Conservation (phyloP, 92 coral and sea anemone genomes). For the Micromussa lordhowensis region DNA sequence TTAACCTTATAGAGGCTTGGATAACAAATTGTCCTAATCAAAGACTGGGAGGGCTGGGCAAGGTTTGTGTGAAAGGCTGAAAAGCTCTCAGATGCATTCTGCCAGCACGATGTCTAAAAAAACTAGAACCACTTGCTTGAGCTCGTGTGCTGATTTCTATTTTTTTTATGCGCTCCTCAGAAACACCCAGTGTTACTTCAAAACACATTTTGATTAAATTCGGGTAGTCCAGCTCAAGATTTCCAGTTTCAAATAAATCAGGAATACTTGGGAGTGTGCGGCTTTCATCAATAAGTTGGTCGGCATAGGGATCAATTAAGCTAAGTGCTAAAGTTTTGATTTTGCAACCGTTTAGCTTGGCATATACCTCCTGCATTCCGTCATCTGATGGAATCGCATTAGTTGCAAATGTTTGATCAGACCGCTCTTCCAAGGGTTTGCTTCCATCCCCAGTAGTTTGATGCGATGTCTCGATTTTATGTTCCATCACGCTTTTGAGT, state of each 20-base stretch:
- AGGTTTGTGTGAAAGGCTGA: too few species aligned
- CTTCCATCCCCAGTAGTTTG: neutral
- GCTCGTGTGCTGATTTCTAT: slow-evolving; percentile 11
- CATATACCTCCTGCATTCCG: slow-evolving; percentile 49
- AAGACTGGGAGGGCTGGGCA: too few species aligned
- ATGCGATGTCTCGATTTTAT: slow-evolving; percentile 33
- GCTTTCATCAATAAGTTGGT: slow-evolving; percentile 32
- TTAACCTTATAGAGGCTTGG: slow-evolving; percentile 52
- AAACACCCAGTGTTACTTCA: neutral
- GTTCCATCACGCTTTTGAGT: slow-evolving; percentile 47
- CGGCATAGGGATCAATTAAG: neutral
- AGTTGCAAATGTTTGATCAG: slow-evolving; percentile 5
- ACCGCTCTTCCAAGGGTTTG: neutral
- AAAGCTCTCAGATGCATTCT: too few species aligned
- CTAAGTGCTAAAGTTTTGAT: slow-evolving; percentile 28
- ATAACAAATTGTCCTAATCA: slow-evolving; percentile 6
- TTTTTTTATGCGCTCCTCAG: slow-evolving; percentile 32
- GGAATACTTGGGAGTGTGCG: slow-evolving; percentile 34
- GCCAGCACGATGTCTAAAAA: slow-evolving; percentile 20
- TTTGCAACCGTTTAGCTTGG: slow-evolving; percentile 15
- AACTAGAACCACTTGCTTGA: slow-evolving; percentile 37
- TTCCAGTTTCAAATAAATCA: slow-evolving; percentile 23
- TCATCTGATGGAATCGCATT: slow-evolving; percentile 28
- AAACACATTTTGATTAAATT: slow-evolving; percentile 23
- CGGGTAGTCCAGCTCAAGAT: slow-evolving; percentile 43